phyloP scores from a whole-genome alignment of 2,113 vertebrate species.

The Podiceps cristatus region DNA sequence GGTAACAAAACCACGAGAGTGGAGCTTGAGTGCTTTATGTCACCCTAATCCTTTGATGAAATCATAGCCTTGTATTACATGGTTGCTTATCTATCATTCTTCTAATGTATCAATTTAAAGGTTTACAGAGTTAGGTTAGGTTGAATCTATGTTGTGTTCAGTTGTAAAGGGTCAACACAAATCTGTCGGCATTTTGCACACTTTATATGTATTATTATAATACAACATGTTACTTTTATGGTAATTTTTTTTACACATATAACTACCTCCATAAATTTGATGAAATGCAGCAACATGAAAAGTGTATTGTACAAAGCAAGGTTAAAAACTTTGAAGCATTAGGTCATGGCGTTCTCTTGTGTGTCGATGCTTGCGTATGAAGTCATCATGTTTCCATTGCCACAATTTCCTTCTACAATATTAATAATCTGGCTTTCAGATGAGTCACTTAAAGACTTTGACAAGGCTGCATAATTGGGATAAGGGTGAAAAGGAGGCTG shows the following conservation, averaged over 20 bases:
- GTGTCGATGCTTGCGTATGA: slow-evolving; percentile 70
- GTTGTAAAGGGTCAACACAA: slow-evolving; percentile 84
- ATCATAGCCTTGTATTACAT: slow-evolving; percentile 66
- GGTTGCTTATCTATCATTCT: slow-evolving; percentile 72
- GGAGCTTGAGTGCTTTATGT: slow-evolving; percentile 73
- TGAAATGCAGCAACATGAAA: slow-evolving; percentile 85
- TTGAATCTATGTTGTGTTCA: slow-evolving; percentile 81
- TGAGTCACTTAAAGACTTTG: slow-evolving; percentile 66
- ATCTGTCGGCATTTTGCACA: slow-evolving; percentile 88
- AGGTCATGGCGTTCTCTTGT: slow-evolving; percentile 72
- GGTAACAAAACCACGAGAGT: slow-evolving; percentile 55
- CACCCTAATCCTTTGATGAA: slow-evolving; percentile 67
- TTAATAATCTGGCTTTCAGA: slow-evolving; percentile 66
- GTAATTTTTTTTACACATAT: slow-evolving; percentile 88
- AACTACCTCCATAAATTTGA: slow-evolving; percentile 95
- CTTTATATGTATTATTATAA: slow-evolving; percentile 84
- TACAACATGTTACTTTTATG: slow-evolving; percentile 85
- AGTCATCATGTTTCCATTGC: slow-evolving; percentile 73
- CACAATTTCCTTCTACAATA: slow-evolving; percentile 69
- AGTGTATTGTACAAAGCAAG: slow-evolving; percentile 78
- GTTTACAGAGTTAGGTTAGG: slow-evolving; percentile 80
- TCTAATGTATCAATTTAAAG: slow-evolving; percentile 74
- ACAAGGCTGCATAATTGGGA: slow-evolving; percentile 57
- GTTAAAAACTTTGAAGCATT: slow-evolving; percentile 63
- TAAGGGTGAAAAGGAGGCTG: slow-evolving; percentile 40